phyloP scores from a whole-genome alignment of 2,797 vertebrate species.

The Streptopelia turtur region DNA sequence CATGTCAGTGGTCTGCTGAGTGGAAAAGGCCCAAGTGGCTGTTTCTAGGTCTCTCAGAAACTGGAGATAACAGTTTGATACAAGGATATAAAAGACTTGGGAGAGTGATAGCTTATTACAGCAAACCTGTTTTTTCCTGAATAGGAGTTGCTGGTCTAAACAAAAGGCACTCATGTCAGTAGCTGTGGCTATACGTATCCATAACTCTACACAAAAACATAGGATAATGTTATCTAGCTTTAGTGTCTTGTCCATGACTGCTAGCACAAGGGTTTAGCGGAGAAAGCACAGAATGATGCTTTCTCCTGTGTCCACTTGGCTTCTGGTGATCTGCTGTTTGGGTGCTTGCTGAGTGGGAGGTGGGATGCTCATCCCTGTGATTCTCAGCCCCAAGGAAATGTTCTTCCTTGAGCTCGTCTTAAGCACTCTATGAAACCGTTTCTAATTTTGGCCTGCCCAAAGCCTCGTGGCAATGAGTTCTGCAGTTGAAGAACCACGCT shows the following conservation, averaged over 20 bases:
- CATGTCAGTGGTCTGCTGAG: not conserved
- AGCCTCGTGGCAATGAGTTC: not conserved
- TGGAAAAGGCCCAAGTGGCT: not conserved
- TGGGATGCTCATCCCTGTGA: not conserved
- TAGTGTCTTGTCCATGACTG: not conserved
- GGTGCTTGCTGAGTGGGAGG: not conserved
- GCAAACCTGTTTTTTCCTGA: not conserved
- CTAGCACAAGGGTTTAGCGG: not conserved
- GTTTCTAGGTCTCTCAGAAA: not conserved
- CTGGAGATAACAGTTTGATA: accelerated
- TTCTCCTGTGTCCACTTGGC: not conserved
- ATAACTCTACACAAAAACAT: not conserved
- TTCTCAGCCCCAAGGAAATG: not conserved
- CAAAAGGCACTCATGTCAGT: not conserved
- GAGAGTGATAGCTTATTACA: not conserved
- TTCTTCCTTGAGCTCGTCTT: not conserved
- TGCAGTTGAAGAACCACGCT: not conserved
- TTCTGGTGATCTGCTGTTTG: not conserved
- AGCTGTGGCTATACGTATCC: not conserved
- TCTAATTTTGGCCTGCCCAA: not conserved
- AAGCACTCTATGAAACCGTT: not conserved
- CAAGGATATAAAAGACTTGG: not conserved
- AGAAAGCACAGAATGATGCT: not conserved
- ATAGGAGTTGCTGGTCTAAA: not conserved
- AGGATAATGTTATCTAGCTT: not conserved